phyloP scores from a whole-genome alignment of 1,140 invertebrate genomes.

The Vanessa tameamea region DNA sequence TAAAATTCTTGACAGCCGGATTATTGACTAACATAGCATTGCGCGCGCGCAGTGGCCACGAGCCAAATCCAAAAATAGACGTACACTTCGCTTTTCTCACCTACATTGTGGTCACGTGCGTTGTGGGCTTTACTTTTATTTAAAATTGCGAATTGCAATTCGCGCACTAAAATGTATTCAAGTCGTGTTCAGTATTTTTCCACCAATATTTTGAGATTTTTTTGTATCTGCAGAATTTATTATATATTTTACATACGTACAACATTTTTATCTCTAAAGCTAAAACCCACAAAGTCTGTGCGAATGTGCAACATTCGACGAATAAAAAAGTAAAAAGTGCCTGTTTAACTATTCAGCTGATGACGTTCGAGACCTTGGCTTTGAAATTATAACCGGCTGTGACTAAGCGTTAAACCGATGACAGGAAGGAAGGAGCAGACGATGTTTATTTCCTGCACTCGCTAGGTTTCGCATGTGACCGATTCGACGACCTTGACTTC shows the following conservation, averaged over 20 bases:
- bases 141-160: constrained; percentile 33
- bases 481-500: constrained; percentile 26
- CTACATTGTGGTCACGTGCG: constrained; percentile 66
- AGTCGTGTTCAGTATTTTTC: not conserved
- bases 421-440: constrained; percentile 47
- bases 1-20: constrained; percentile 44
- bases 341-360: constrained; percentile 39
- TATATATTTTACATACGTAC: not conserved
- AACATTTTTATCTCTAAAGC: too few relatives aligned
- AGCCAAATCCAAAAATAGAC: constrained; percentile 68
- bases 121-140: constrained; percentile 44
- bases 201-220: not conserved
- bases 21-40: constrained; percentile 69
- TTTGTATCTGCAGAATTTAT: not conserved
- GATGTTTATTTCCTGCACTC: constrained; percentile 55
- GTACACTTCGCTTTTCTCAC: constrained; percentile 62
- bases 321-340: not conserved
- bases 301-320: too few relatives aligned
- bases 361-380: constrained; percentile 41
- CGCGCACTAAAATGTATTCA: constrained; percentile 13
- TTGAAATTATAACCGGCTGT: constrained; percentile 49
- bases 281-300: too few relatives aligned
- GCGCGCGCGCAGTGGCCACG: constrained; percentile 53
- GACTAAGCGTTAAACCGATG: constrained; percentile 50
- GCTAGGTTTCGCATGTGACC: constrained; percentile 45